Evolutionary conservation across 1,140 invertebrate genomes (phyloP).

Genomic region (Propsilocerus akamusi): DNA sequence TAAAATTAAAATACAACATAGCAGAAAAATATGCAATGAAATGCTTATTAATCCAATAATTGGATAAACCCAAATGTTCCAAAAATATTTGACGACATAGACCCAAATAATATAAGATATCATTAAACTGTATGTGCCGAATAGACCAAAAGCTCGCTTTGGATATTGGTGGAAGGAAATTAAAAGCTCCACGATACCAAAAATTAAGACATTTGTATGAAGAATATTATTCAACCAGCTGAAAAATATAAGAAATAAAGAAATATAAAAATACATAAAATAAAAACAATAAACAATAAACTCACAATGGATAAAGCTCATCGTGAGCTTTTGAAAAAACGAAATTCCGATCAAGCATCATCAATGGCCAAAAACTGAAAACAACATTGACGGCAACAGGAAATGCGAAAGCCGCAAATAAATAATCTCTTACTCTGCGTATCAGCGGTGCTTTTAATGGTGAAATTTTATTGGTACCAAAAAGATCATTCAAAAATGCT

Average conservation of each 20-base stretch:
- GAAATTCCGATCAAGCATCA: slow-evolving; percentile 17
- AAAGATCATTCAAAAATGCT: slow-evolving; percentile 15
- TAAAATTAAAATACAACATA: slow-evolving; percentile 12
- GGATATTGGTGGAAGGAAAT: slow-evolving; percentile 18
- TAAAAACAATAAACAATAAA: too few relatives aligned
- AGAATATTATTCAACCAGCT: slow-evolving; percentile 21
- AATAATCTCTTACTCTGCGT: slow-evolving; percentile 12
- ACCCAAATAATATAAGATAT: slow-evolving; percentile 18
- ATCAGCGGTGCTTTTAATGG: slow-evolving; percentile 10
- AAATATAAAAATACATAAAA: too few relatives aligned
- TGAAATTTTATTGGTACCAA: slow-evolving; percentile 12
- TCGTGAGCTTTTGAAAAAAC: slow-evolving; percentile 18
- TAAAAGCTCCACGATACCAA: slow-evolving; percentile 18
- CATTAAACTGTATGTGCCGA: slow-evolving; percentile 14
- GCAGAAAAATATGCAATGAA: slow-evolving; percentile 15
- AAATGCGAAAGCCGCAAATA: slow-evolving; percentile 18
- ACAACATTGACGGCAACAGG: slow-evolving; percentile 17
- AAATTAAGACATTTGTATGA: slow-evolving; percentile 17
- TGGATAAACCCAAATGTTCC: slow-evolving; percentile 18
- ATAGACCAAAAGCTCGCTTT: slow-evolving; percentile 12
- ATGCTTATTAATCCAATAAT: slow-evolving; percentile 13
- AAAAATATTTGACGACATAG: slow-evolving; percentile 17
- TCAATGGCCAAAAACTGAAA: slow-evolving; percentile 18
- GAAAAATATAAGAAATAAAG: slow-evolving; percentile 3
- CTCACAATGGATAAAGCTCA: slow-evolving; percentile 15